Percentiles rank a stretch among this genome's conserved stretches.
phyloP scores from a whole-genome alignment of 1,140 invertebrate species.

The Hirudo medicinalis region DNA sequence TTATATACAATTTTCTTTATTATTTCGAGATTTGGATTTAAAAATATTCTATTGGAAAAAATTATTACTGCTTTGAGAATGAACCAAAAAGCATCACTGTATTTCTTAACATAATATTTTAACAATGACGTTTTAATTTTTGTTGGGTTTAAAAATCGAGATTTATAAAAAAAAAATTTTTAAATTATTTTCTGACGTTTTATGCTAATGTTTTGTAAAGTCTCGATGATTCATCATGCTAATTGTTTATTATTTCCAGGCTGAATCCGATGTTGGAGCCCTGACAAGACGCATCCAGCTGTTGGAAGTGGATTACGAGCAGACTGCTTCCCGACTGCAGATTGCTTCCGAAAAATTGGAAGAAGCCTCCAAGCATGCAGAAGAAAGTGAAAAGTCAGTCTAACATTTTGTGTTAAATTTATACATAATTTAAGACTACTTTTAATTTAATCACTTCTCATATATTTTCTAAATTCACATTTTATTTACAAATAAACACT shows the following conservation, averaged over 20 bases:
- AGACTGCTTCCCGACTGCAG: constrained; percentile 90
- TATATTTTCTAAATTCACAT: background rate
- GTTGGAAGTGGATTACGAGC: constrained; percentile 93
- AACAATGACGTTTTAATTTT: too few species aligned
- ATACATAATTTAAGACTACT: background rate
- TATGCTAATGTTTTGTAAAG: too few species aligned
- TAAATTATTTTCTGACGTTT: too few species aligned
- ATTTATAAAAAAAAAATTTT: too few species aligned
- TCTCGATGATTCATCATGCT: too few species aligned
- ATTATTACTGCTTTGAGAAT: too few species aligned
- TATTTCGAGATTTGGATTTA: too few species aligned
- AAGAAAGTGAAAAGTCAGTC: constrained; percentile 94
- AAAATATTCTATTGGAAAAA: too few species aligned
- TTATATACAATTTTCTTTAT: too few species aligned
- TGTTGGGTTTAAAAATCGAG: too few species aligned
- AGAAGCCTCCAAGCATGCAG: constrained; percentile 94
- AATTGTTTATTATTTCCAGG: constrained; percentile 53
- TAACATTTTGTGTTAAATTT: background rate
- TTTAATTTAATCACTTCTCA: background rate
- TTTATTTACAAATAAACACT: background rate
- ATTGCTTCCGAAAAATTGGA: constrained; percentile 92
- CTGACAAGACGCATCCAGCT: constrained; percentile 95
- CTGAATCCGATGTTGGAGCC: constrained; percentile 93
- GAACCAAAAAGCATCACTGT: too few species aligned
- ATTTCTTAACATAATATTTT: too few species aligned